Evolutionary conservation across 92 coral and sea anemone species (phyloP).

Genomic region (Porites evermanni): DNA sequence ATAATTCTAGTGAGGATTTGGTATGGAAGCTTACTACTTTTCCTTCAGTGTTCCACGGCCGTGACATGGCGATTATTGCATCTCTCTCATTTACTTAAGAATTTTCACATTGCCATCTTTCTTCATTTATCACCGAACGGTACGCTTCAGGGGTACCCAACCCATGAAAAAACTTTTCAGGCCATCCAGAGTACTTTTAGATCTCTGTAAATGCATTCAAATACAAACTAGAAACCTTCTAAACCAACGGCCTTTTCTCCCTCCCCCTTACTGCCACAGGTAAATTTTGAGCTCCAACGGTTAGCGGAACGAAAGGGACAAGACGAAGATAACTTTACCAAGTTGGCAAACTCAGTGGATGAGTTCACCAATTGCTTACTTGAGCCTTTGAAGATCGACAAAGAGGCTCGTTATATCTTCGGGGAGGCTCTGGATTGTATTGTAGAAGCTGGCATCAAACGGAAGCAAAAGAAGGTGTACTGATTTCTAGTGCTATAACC

Average conservation of each 20-base stretch:
- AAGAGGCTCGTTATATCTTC: neutral
- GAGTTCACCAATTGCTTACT: neutral
- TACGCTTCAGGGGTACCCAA: no score
- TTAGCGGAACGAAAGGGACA: neutral
- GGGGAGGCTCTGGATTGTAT: neutral
- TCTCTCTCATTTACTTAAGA: no score
- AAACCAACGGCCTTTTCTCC: neutral
- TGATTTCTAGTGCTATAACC: neutral
- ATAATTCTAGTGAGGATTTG: no score
- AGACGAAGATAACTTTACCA: neutral
- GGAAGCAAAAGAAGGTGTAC: neutral
- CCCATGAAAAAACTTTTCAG: no score
- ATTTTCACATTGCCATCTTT: no score
- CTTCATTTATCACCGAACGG: no score
- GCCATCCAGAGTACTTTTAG: no score
- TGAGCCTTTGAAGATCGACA: neutral
- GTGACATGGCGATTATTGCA: no score
- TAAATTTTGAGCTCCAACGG: conserved; percentile 4
- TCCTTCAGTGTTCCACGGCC: no score
- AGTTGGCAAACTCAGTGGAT: neutral
- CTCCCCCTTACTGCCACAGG: neutral
- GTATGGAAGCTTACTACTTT: no score
- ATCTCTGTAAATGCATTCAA: no score
- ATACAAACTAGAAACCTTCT: no score
- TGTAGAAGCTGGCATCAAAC: neutral